These are phyloP conservation scores for Silurus aristotelis DNA, from an alignment of 2,797 vertebrate species.

Conservation along the genomic window DNA sequence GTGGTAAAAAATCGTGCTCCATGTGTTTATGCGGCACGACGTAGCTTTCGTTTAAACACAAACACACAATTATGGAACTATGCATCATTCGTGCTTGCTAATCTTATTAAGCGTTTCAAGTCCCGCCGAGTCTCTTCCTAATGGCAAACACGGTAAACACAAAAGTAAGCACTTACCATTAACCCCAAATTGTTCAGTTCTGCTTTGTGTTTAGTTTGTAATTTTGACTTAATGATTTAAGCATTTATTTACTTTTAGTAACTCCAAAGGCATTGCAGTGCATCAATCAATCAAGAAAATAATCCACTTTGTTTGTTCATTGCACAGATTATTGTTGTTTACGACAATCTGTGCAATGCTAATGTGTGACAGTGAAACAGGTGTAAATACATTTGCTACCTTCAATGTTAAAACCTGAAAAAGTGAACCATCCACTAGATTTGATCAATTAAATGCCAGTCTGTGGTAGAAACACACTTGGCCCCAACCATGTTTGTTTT, in stretches of 20 bases:
- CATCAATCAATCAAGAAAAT: background rate
- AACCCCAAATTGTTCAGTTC: background rate
- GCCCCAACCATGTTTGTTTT: background rate
- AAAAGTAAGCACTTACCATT: background rate
- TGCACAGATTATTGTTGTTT: background rate
- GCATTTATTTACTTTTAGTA: background rate
- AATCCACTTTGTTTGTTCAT: background rate
- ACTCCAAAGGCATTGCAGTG: background rate
- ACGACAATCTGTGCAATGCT: too few species aligned
- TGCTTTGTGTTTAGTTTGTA: background rate
- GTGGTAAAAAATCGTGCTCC: constrained; percentile 67
- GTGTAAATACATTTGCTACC: background rate
- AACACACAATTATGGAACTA: background rate
- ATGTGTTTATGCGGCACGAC: constrained; percentile 57
- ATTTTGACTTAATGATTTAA: background rate
- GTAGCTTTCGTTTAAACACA: constrained; percentile 33
- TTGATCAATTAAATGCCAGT: background rate
- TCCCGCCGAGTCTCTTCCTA: background rate
- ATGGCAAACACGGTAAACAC: background rate
- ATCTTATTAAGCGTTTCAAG: background rate
- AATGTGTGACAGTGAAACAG: background rate
- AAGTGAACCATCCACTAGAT: background rate
- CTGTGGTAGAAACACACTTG: constrained; percentile 3
- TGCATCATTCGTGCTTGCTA: background rate
- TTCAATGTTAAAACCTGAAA: background rate